Evolutionary conservation across 2,888 invertebrate genomes (phyloP), one percentile per base, ranked within the genome.

Genomic region (Phasia obesa): DNA sequence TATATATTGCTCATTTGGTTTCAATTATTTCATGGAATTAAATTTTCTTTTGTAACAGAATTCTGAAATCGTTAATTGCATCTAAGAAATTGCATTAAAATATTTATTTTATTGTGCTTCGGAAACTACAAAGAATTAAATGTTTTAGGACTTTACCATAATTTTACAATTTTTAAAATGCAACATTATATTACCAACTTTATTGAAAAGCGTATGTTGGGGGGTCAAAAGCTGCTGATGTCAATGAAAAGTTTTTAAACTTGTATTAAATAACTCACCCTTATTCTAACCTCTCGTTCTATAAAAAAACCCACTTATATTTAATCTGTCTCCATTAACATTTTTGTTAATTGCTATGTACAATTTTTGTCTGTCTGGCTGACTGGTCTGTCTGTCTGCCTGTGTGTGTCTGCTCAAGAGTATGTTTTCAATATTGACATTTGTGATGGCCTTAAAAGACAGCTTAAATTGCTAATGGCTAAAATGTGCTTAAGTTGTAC

Each of bases 381-480:
- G 4, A 15, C 5, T 5, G 3, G n/a, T 42, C 15, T 42, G 13
- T 17, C 17, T 62, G 27, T 47, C 6, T 31, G n/a, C n/a, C 4
- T 65, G n/a, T 25, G 11, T 44, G 3, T n/a, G 42, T 31, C 9
- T 11, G n/a, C n/a, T n/a, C n/a, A 23, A 4, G 27, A 25, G 9
- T 15, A n/a, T n/a, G 7, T 17, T 25, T 57, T 19, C n/a, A 17
- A 67, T 35, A 51, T 51, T 55, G 27, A 25, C n/a, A 44, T 27
- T 53, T 60, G 60, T 27, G 38, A 17, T 53, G 62, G 42, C 73
- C 62, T 73, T 64, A 42, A 64, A 74, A 64, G 53, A 25, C 21
- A 35, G 13, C 53, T 53, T 31, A 44, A 73, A 73, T 62, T 53
- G 73, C 62, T 69, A 42, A 69, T 69, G 67, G 67, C 67, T 42